These are phyloP conservation scores for Chrysina gloriosa DNA, from an alignment of 2,888 invertebrate genomes.

Conservation along the genomic window DNA sequence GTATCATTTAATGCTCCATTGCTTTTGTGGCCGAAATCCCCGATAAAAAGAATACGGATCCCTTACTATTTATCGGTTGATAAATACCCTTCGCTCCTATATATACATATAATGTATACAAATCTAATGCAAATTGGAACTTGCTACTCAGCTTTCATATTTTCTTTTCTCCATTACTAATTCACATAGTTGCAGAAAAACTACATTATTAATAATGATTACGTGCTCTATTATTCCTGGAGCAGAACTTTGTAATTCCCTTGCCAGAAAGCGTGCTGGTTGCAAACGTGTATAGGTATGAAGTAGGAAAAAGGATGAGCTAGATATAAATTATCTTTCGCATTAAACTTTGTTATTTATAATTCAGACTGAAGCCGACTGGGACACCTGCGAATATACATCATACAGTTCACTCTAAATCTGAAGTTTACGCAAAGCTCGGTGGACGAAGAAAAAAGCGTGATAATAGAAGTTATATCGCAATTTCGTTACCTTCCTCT, in stretches of 20 bases:
- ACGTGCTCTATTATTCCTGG: background rate
- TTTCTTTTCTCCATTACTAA: no score
- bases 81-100: no score
- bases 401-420: conserved; percentile 42
- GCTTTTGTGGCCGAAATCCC: no score
- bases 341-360: conserved; percentile 43
- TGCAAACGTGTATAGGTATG: background rate
- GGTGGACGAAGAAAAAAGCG: conserved; percentile 35
- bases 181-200: background rate
- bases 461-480: conserved; percentile 42
- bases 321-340: conserved; percentile 34
- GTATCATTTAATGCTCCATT: no score
- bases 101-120: no score
- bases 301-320: conserved; percentile 13
- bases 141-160: no score
- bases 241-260: background rate
- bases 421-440: conserved; percentile 40
- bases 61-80: no score
- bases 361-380: conserved; percentile 38
- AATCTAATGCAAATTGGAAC: no score
- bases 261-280: background rate
- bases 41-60: no score
- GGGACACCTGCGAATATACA: conserved; percentile 44
- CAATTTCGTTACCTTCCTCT: conserved; percentile 41
- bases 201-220: conserved; percentile 23